Evolutionary conservation across 2,888 invertebrate genomes (phyloP).

Genomic region (Thereva nobilitata): DNA sequence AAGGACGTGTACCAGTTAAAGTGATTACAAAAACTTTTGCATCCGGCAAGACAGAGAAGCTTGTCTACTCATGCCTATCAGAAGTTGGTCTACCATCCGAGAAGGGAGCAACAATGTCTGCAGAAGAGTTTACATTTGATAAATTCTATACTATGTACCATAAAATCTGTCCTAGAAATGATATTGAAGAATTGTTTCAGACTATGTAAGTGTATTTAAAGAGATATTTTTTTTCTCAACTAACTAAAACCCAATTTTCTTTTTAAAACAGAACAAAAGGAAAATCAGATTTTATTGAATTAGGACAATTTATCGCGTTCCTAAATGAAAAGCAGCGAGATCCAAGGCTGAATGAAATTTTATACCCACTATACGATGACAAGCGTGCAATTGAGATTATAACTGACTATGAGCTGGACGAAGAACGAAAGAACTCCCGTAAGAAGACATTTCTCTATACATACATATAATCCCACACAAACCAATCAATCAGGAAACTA

Average conservation of each 20-base stretch:
- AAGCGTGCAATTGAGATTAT: constrained; percentile 93
- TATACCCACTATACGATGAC: constrained; percentile 95
- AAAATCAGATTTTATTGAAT: constrained; percentile 82
- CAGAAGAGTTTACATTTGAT: constrained; percentile 94
- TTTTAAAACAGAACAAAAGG: constrained; percentile 76
- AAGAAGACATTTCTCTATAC: background rate
- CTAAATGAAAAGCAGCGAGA: constrained; percentile 97
- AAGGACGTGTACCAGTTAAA: constrained; percentile 95
- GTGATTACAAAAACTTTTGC: constrained; percentile 97
- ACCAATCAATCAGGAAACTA: too few relatives aligned
- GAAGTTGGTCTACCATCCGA: constrained; percentile 93
- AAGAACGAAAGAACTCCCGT: constrained; percentile 64
- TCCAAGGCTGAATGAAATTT: constrained; percentile 96
- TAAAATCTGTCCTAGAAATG: constrained; percentile 97
- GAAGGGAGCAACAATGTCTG: constrained; percentile 95
- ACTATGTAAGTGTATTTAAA: constrained; percentile 96
- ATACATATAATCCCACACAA: too few relatives aligned
- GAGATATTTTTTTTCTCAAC: too few relatives aligned
- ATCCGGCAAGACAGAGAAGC: constrained; percentile 98
- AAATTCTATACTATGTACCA: constrained; percentile 98
- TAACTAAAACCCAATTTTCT: background rate
- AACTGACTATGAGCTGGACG: constrained; percentile 86
- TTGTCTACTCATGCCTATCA: constrained; percentile 94
- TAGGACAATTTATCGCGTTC: constrained; percentile 88
- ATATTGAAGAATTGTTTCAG: constrained; percentile 96